Evolutionary conservation across 1,140 invertebrate genomes (phyloP).

Genomic region (Episyrphus balteatus): DNA sequence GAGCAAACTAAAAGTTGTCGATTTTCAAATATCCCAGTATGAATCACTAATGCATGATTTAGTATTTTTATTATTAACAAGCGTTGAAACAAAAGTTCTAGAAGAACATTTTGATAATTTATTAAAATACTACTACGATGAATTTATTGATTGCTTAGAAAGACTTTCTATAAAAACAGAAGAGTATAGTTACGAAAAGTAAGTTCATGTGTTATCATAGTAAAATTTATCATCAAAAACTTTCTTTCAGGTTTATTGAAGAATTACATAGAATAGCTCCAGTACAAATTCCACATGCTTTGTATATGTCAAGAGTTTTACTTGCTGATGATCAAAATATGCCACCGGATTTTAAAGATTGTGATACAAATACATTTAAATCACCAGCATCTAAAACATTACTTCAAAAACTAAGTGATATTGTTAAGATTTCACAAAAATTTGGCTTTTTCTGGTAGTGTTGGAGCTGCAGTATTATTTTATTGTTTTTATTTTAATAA

Average conservation of each 20-base stretch:
- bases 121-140: constrained; percentile 42
- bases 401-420: too few species aligned
- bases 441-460: too few species aligned
- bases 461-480: too few species aligned
- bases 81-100: constrained; percentile 36
- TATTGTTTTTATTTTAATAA: too few species aligned
- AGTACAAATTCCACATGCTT: constrained; percentile 22
- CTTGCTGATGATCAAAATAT: constrained; percentile 21
- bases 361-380: too few species aligned
- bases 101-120: constrained; percentile 40
- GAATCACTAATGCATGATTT: constrained; percentile 44
- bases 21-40: constrained; percentile 48
- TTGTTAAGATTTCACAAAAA: too few species aligned
- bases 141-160: constrained; percentile 33
- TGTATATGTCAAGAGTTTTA: constrained; percentile 29
- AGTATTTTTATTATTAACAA: constrained; percentile 46
- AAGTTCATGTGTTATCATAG: too few species aligned
- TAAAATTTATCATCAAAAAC: too few species aligned
- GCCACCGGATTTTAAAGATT: constrained; percentile 25
- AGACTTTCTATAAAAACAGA: constrained; percentile 19
- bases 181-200: constrained; percentile 18
- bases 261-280: constrained; percentile 21
- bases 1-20: constrained; percentile 45
- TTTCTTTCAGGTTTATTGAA: constrained; percentile 16
- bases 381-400: too few species aligned